Percentiles rank a stretch among this genome's conserved stretches.
phyloP scores from a whole-genome alignment of 2,797 vertebrate species.

The Pantherophis vulpinus region DNA sequence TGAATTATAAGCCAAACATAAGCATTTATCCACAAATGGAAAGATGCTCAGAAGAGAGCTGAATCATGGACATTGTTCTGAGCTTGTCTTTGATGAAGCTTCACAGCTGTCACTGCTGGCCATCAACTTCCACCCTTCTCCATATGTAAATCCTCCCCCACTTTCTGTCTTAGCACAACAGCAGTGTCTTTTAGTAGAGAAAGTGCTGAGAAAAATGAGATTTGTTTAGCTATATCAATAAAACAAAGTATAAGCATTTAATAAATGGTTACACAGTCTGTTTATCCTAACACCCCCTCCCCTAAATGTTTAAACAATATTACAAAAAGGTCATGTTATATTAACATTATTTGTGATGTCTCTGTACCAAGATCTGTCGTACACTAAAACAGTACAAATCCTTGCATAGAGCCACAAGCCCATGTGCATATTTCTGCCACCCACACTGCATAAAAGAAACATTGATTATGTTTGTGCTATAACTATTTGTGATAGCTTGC shows the following conservation, averaged over 20 bases:
- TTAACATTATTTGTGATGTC: conserved; percentile 21
- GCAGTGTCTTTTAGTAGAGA: conserved; percentile 65
- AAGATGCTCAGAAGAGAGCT: background rate
- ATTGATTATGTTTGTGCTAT: background rate
- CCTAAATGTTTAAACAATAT: conserved; percentile 57
- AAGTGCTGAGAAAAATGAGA: conserved; percentile 66
- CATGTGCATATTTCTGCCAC: conserved; percentile 7
- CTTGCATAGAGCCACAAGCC: background rate
- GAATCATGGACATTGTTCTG: conserved; percentile 42
- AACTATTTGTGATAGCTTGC: background rate
- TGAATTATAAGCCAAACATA: background rate
- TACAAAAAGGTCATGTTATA: conserved; percentile 43
- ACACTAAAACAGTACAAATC: conserved; percentile 22
- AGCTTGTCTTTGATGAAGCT: conserved; percentile 40
- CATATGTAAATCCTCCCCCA: conserved; percentile 70
- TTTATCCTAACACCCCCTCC: conserved; percentile 66
- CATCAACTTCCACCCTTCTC: conserved; percentile 9
- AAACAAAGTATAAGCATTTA: conserved; percentile 70
- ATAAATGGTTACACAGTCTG: conserved; percentile 64
- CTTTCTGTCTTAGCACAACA: conserved; percentile 66
- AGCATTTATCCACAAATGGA: conserved; percentile 2
- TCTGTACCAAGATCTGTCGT: background rate
- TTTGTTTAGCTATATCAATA: conserved; percentile 70
- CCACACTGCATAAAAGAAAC: conserved; percentile 15
- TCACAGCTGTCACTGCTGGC: conserved; percentile 63